A percentile compares a stretch with the other conserved stretches of the same genome.
phyloP scores from a whole-genome alignment of 2,113 vertebrate species.

The Malurus elegans region DNA sequence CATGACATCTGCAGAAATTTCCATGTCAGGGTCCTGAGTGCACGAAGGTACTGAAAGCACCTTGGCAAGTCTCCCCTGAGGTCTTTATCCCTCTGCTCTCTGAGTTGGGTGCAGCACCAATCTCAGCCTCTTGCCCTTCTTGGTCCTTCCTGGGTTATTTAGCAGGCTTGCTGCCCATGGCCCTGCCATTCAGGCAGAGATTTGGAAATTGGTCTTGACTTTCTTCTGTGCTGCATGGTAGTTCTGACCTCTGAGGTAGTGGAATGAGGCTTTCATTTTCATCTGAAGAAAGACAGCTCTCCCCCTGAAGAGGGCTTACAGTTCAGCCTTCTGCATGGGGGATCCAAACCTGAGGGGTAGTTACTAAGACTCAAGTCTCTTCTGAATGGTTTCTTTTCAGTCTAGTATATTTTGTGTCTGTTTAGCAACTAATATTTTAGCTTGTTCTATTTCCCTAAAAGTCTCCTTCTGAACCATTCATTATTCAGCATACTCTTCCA shows the following conservation, averaged over 20 bases:
- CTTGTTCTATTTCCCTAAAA: neutral
- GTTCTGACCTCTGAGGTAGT: neutral
- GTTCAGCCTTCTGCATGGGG: neutral
- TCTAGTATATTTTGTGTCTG: neutral
- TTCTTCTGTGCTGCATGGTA: neutral
- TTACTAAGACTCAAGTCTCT: neutral
- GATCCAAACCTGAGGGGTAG: neutral
- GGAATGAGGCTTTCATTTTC: neutral
- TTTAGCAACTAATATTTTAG: neutral
- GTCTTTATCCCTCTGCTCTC: neutral
- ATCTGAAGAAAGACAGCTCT: neutral
- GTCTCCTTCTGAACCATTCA: neutral
- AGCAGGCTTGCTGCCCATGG: neutral
- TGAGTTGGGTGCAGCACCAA: neutral
- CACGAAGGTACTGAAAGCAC: neutral
- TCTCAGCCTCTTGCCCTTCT: neutral
- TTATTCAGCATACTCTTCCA: neutral
- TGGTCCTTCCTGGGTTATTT: neutral
- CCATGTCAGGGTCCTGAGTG: neutral
- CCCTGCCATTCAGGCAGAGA: neutral
- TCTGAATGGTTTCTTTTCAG: neutral
- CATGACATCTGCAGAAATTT: neutral
- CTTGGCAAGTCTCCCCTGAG: neutral
- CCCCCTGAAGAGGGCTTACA: neutral
- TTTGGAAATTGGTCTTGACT: neutral